phyloP scores from a whole-genome alignment of 2,888 invertebrate species.

The Coremacera marginata region DNA sequence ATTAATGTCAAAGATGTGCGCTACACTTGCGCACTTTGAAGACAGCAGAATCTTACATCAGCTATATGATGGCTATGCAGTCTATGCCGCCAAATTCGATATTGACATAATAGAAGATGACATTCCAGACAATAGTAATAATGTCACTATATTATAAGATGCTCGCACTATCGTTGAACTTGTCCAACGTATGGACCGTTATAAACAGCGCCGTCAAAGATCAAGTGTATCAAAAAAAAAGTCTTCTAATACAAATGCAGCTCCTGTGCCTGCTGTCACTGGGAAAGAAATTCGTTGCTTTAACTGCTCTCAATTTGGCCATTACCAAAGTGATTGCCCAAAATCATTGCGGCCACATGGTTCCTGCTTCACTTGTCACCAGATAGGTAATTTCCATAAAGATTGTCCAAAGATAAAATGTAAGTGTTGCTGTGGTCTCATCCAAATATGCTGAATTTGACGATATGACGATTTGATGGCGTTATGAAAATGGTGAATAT shows the following conservation, averaged over 20 bases:
- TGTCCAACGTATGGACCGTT: neutral
- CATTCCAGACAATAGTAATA: conserved; percentile 36
- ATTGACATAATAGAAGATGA: conserved; percentile 31
- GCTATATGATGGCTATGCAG: conserved; percentile 34
- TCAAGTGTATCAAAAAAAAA: neutral
- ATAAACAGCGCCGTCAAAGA: neutral
- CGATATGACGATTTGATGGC: neutral
- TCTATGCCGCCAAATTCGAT: conserved; percentile 22
- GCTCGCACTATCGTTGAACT: neutral
- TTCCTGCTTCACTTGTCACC: conserved; percentile 22
- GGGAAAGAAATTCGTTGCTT: neutral
- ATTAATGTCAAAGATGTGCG: too few species aligned
- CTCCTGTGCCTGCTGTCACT: neutral
- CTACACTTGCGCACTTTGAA: neutral
- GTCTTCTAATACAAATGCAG: too few species aligned
- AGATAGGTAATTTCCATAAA: conserved; percentile 10
- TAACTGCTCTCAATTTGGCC: conserved; percentile 20
- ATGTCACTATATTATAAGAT: neutral
- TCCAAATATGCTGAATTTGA: neutral
- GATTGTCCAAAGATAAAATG: neutral
- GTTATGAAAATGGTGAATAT: conserved; percentile 10
- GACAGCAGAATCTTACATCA: conserved; percentile 26
- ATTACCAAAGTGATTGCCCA: conserved; percentile 11
- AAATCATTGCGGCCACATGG: conserved; percentile 5
- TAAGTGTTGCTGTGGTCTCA: neutral